Conservation (phyloP, 2,113 vertebrate species). For the Sprattus sprattus region DNA sequence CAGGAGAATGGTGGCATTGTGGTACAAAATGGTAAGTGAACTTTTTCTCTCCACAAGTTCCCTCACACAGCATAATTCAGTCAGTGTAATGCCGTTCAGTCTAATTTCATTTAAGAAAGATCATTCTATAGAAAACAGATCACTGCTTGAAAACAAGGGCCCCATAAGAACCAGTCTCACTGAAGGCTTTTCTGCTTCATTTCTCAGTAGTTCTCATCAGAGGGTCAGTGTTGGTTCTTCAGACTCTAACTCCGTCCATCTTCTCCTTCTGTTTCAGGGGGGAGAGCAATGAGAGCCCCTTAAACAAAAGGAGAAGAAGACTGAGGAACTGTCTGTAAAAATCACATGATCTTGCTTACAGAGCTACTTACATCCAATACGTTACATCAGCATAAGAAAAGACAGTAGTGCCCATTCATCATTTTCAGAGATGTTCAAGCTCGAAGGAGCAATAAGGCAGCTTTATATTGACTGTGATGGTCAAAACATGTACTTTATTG, state of each 20-base stretch:
- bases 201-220: neutral
- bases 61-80: neutral
- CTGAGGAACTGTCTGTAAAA: slow-evolving; percentile 57
- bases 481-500: neutral
- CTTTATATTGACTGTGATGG: slow-evolving; percentile 50
- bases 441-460: slow-evolving; percentile 55
- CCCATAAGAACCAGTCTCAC: neutral
- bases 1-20: slow-evolving; percentile 31
- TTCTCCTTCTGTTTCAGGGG: slow-evolving; percentile 56
- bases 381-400: neutral
- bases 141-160: slow-evolving; percentile 21
- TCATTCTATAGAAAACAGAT: neutral
- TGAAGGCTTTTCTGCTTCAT: neutral
- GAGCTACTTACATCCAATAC: slow-evolving; percentile 19
- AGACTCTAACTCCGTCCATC: slow-evolving; percentile 55
- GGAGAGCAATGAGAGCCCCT: slow-evolving; percentile 41
- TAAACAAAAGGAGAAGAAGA: slow-evolving; percentile 52
- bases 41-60: neutral
- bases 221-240: slow-evolving; percentile 37
- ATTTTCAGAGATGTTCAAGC: neutral
- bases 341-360: slow-evolving; percentile 29
- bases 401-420: neutral
- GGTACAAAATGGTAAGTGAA: slow-evolving; percentile 40
- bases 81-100: neutral
- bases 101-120: neutral